These are phyloP conservation scores for Fopius arisanus DNA, from an alignment of 1,140 invertebrate species.

Conservation along the genomic window DNA sequence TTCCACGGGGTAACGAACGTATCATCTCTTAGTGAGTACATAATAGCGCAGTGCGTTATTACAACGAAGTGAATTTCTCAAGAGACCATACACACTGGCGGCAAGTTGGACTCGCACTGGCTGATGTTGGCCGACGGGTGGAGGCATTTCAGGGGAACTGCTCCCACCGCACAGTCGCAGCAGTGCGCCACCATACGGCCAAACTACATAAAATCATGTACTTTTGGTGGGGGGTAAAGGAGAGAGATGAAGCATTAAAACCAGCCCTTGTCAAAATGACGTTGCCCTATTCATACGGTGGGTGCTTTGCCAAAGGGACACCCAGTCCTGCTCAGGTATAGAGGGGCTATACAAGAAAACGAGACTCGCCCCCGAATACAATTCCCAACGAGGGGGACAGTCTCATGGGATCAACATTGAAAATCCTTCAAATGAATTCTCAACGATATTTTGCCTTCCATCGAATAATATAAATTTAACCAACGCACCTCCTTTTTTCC, in stretches of 20 bases:
- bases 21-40: not conserved
- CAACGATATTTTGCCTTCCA: constrained; percentile 14
- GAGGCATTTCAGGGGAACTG: constrained; percentile 28
- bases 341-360: constrained; percentile 1
- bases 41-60: constrained; percentile 12
- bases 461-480: not conserved
- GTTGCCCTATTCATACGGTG: constrained; percentile 32
- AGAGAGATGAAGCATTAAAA: constrained; percentile 7
- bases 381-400: constrained; percentile 18
- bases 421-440: constrained; percentile 26
- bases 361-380: not conserved
- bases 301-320: constrained; percentile 20
- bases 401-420: constrained; percentile 27
- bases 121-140: constrained; percentile 35
- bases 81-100: constrained; percentile 33
- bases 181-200: constrained; percentile 42
- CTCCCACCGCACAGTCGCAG: constrained; percentile 21
- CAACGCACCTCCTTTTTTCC: not conserved
- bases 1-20: not conserved
- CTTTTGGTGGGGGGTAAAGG: not conserved
- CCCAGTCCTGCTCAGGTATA: constrained; percentile 22
- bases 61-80: not conserved
- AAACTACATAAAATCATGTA: not conserved
- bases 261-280: constrained; percentile 29
- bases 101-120: constrained; percentile 55